phyloP scores from a whole-genome alignment of 2,113 vertebrate genomes.

The Cavia aperea region DNA sequence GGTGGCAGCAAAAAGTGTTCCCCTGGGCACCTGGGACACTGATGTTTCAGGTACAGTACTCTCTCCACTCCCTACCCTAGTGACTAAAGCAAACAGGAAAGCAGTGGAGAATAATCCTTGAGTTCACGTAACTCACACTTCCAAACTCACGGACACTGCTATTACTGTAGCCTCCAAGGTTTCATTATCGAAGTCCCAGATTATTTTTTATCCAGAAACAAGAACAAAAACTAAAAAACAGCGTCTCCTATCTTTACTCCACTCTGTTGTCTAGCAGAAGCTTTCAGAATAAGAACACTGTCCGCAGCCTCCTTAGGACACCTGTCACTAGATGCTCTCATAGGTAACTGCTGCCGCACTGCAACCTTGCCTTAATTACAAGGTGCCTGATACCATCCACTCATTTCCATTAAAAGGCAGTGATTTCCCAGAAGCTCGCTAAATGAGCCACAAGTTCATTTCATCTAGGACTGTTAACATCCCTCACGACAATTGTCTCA shows the following conservation, averaged over 20 bases:
- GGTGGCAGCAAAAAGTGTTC: constrained; percentile 49
- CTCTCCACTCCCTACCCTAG: background rate
- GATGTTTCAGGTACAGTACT: background rate
- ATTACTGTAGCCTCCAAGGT: background rate
- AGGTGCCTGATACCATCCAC: constrained; percentile 38
- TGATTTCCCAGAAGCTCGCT: background rate
- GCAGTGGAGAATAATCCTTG: background rate
- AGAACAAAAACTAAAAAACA: background rate
- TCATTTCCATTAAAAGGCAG: background rate
- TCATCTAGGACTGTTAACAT: constrained; percentile 48
- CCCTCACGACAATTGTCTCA: constrained; percentile 62
- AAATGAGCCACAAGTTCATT: constrained; percentile 39
- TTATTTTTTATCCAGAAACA: constrained; percentile 5
- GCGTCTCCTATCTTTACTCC: background rate
- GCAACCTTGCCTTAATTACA: constrained; percentile 56
- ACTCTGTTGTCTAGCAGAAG: constrained; percentile 14
- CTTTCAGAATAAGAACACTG: constrained; percentile 9
- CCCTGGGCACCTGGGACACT: background rate
- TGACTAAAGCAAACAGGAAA: background rate
- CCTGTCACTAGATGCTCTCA: constrained; percentile 44
- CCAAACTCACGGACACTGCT: background rate
- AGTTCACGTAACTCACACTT: background rate
- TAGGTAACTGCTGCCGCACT: constrained; percentile 20
- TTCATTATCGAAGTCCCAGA: constrained; percentile 59
- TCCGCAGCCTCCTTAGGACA: constrained; percentile 29